These are phyloP conservation scores for Eubasilissa regina DNA, from an alignment of 1,140 invertebrate species.

Conservation along the genomic window DNA sequence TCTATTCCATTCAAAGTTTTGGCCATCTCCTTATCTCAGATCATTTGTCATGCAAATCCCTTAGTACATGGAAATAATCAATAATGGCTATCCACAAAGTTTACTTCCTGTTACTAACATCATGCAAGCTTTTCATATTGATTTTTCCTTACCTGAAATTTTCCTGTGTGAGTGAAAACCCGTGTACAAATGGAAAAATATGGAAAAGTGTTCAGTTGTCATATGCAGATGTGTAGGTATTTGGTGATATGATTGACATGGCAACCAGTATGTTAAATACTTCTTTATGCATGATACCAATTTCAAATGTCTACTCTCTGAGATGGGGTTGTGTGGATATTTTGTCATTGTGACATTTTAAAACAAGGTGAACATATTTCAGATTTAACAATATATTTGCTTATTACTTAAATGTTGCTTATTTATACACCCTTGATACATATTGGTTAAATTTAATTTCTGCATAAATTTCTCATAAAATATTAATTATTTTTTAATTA, in stretches of 20 bases:
- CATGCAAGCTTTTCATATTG: constrained; percentile 17
- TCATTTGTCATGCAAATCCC: constrained; percentile 2
- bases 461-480: too few relatives aligned
- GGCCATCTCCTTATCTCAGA: too few relatives aligned
- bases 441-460: too few relatives aligned
- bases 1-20: too few relatives aligned
- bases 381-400: too few relatives aligned
- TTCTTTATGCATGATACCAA: background rate
- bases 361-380: too few relatives aligned
- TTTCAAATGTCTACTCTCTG: background rate
- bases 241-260: constrained; percentile 33
- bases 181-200: background rate
- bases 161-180: constrained; percentile 2
- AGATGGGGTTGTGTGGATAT: background rate
- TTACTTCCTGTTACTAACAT: background rate
- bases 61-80: constrained; percentile 7
- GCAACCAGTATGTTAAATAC: constrained; percentile 4
- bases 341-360: too few relatives aligned
- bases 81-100: background rate
- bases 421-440: too few relatives aligned
- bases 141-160: background rate
- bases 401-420: too few relatives aligned
- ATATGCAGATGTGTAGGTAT: constrained; percentile 4
- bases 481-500: too few relatives aligned
- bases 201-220: background rate